Evolutionary conservation across 2,888 invertebrate species (phyloP).

Genomic region (Synergus umbraculus): DNA sequence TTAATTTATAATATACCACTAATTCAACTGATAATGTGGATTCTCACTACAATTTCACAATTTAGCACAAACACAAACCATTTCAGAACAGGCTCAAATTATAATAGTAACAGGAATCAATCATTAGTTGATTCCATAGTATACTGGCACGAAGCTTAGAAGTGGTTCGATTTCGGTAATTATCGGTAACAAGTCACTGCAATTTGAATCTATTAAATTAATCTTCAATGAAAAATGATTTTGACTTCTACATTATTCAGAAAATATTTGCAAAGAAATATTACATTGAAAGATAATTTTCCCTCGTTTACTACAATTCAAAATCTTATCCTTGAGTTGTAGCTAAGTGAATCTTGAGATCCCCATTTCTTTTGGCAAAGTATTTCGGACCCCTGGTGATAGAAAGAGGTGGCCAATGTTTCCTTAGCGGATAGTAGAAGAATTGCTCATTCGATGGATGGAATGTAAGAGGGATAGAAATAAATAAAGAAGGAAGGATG

Average conservation of each 20-base stretch:
- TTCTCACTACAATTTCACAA: no score
- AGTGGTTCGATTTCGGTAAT: no score
- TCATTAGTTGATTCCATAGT: no score
- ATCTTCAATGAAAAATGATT: no score
- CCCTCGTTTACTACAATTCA: background rate
- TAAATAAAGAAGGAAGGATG: background rate
- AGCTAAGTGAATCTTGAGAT: background rate
- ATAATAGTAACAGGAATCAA: no score
- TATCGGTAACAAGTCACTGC: no score
- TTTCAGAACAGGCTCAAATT: no score
- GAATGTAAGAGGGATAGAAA: conserved; percentile 15
- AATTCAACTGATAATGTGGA: background rate
- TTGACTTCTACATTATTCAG: no score
- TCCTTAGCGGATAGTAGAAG: conserved; percentile 12
- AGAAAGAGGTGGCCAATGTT: conserved; percentile 6
- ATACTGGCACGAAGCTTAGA: no score
- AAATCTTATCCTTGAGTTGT: background rate
- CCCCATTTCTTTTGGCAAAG: conserved; percentile 12
- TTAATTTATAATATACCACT: background rate
- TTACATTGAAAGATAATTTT: background rate
- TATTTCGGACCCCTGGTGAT: conserved; percentile 14
- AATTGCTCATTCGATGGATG: conserved; percentile 15
- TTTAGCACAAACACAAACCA: no score
- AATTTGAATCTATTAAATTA: no score
- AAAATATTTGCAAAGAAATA: background rate